phyloP scores from a whole-genome alignment of 2,113 vertebrate genomes.

The Gambusia holbrooki region DNA sequence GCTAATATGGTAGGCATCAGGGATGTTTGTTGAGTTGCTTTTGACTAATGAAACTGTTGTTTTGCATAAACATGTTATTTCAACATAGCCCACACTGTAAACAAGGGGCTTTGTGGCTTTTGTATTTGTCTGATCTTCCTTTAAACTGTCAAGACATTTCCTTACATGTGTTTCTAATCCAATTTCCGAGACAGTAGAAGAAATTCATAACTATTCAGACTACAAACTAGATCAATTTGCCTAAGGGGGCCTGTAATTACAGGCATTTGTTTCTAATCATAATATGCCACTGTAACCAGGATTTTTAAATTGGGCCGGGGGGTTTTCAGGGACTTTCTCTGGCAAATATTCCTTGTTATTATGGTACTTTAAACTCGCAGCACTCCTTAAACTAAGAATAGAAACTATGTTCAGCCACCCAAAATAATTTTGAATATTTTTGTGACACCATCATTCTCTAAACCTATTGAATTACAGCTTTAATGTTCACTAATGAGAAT shows the following conservation, averaged over 20 bases:
- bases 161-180: constrained; percentile 1
- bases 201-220: constrained; percentile 7
- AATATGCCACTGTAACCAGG: not conserved
- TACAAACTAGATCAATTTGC: constrained; percentile 19
- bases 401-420: not conserved
- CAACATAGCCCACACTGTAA: not conserved
- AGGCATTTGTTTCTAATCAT: constrained; percentile 30
- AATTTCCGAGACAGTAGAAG: constrained; percentile 9
- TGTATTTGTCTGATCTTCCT: not conserved
- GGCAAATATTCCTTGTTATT: not conserved
- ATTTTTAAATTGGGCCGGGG: not conserved
- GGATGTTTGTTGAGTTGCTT: constrained; percentile 3
- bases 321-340: not conserved
- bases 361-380: not conserved
- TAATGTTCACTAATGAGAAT: no score
- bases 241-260: constrained; percentile 21
- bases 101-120: no score
- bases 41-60: constrained; percentile 1
- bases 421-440: no score
- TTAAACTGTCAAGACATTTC: not conserved
- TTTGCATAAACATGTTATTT: constrained; percentile 1
- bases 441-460: no score
- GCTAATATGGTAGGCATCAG: constrained; percentile 87
- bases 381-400: not conserved
- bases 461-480: no score